Evolutionary conservation across 1,140 invertebrate genomes (phyloP).

Genomic region (Papilio aristodemus): DNA sequence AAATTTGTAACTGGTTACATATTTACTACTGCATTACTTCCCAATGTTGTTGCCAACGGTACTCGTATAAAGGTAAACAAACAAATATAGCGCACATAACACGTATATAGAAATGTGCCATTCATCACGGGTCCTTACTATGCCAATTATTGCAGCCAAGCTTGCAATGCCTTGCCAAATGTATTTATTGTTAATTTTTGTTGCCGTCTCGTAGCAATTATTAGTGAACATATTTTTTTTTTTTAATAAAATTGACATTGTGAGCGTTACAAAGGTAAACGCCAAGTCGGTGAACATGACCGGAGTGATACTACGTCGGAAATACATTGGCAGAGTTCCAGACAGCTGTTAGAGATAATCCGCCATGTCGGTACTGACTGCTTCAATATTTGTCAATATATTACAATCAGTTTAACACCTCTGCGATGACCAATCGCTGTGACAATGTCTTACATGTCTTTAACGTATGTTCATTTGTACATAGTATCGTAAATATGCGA

Average conservation of each 20-base stretch:
- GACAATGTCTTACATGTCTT: not conserved
- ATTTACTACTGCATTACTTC: slow-evolving; percentile 25
- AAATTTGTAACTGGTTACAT: slow-evolving; percentile 5
- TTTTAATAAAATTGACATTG: slow-evolving; percentile 5
- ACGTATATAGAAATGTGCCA: not conserved
- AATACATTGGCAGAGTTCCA: slow-evolving; percentile 54
- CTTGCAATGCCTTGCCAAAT: slow-evolving; percentile 4
- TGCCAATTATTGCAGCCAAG: slow-evolving; percentile 1
- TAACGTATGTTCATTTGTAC: not conserved
- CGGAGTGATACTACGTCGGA: slow-evolving; percentile 34
- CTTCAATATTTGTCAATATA: slow-evolving; percentile 25
- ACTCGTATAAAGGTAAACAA: slow-evolving; percentile 4
- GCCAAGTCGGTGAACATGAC: slow-evolving; percentile 25
- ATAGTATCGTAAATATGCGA: not conserved
- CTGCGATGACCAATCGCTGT: slow-evolving; percentile 1
- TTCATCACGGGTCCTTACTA: not conserved
- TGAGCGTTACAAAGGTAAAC: slow-evolving; percentile 11
- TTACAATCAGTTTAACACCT: slow-evolving; percentile 24
- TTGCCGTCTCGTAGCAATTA: not conserved
- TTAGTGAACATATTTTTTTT: not conserved
- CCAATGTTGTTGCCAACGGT: slow-evolving; percentile 22
- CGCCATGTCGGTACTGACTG: slow-evolving; percentile 15
- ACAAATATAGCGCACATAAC: slow-evolving; percentile 16
- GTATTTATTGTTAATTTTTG: not conserved
- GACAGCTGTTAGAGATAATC: slow-evolving; percentile 52